Evolutionary conservation across 1,140 invertebrate species (phyloP).

Genomic region (Cephus cinctus): DNA sequence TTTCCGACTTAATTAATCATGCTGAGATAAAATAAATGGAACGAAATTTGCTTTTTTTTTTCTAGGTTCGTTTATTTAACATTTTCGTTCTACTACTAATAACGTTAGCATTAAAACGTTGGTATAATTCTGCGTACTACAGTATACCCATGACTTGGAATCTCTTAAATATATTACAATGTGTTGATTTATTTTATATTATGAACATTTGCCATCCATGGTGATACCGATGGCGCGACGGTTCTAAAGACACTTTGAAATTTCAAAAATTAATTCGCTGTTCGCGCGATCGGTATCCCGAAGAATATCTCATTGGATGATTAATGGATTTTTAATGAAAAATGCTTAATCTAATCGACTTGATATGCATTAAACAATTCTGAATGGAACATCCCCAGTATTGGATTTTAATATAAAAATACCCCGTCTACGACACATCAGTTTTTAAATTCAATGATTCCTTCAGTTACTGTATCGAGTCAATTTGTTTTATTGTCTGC

Average conservation of each 20-base stretch:
- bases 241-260: too few species aligned
- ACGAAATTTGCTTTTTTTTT: too few species aligned
- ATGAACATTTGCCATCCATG: too few species aligned
- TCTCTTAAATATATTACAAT: neutral
- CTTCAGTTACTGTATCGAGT: conserved; percentile 26
- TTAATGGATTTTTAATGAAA: too few species aligned
- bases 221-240: too few species aligned
- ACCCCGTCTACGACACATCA: conserved; percentile 44
- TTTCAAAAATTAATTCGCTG: too few species aligned
- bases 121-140: neutral
- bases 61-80: too few species aligned
- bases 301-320: too few species aligned
- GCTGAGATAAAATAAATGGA: too few species aligned
- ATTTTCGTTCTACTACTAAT: too few species aligned
- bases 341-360: conserved; percentile 3
- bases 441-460: conserved; percentile 25
- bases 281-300: too few species aligned
- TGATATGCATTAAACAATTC: conserved; percentile 22
- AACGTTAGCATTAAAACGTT: neutral
- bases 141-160: neutral
- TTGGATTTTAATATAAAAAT: conserved; percentile 51
- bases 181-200: neutral
- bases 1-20: too few species aligned
- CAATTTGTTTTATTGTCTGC: conserved; percentile 48
- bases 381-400: conserved; percentile 20